A percentile compares a stretch with the other conserved stretches of the same genome.
These are phyloP conservation scores for Drosophila mettleri DNA, from an alignment of 2,888 invertebrate genomes.

Conservation along the genomic window DNA sequence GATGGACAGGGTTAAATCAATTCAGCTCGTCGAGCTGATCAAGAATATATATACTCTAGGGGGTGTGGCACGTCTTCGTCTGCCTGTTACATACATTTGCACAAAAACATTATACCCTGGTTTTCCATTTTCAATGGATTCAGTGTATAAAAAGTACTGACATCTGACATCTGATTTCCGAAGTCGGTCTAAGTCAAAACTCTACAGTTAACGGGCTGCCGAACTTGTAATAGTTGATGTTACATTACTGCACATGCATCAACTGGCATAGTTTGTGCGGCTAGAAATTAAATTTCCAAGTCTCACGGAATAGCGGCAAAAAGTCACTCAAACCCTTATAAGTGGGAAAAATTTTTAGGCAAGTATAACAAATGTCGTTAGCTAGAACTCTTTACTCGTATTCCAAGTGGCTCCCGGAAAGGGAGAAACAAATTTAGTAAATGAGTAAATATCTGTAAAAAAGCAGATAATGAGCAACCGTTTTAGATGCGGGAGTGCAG, in stretches of 20 bases:
- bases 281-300: constrained; percentile 77
- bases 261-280: constrained; percentile 53
- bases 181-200: constrained; percentile 43
- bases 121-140: too few relatives aligned
- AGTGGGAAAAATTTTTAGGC: constrained; percentile 64
- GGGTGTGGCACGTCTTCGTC: too few relatives aligned
- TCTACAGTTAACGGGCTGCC: constrained; percentile 67
- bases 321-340: constrained; percentile 50
- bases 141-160: constrained; percentile 3
- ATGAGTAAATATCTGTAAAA: constrained; percentile 36
- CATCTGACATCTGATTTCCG: constrained; percentile 42
- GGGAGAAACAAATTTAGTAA: constrained; percentile 49
- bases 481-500: constrained; percentile 21
- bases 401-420: constrained; percentile 52
- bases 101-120: too few relatives aligned
- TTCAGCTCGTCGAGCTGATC: too few relatives aligned
- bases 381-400: constrained; percentile 30
- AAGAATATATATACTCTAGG: too few relatives aligned
- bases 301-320: constrained; percentile 46
- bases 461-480: constrained; percentile 74
- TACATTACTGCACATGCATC: constrained; percentile 55
- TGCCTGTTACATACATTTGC: too few relatives aligned
- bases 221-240: constrained; percentile 63
- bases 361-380: constrained; percentile 69
- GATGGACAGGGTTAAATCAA: too few relatives aligned